Base-by-base conservation (phyloP, 1,140 invertebrate genomes). In the Brachionus sp. region DNA sequence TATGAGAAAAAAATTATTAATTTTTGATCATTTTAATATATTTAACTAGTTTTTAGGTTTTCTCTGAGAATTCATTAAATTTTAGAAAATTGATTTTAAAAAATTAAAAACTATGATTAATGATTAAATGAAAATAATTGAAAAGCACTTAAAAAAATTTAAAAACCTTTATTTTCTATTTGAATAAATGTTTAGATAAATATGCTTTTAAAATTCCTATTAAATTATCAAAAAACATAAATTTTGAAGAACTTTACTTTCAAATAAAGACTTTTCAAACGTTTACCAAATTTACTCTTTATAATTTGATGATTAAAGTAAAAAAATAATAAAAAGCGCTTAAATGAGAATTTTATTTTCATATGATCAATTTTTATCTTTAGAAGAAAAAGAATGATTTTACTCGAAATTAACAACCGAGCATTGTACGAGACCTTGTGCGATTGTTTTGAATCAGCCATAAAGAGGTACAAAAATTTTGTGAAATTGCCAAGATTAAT, bases 361-460 rank as follows among this genome's bases (percentile, higher is more conserved):
- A 37, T 16, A 70, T 70, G 29, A 70, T 70, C 66, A 37, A 39
- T 70, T 62, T 62, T 19, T 39, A 42, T 23, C 19, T 23, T 39
- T 29, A 62, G 12, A 39, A 19, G n/a, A 73, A 29, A 78, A 39
- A 66, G 12, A 29, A 98, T 98, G 97, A 98, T 98, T 92, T 92
- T 98, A 89, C 92, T 98, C 86, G 97, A 98, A 92, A 96, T 97
- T 90, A 96, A 97, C 90, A 98, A 98, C 91, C 93, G 95, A 89
- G 96, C 98, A 90, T 92, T 98, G 85, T 95, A 97, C 91, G 96
- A 98, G 90, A 95, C 95, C 50, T 91, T 98, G 87, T 93, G 92
- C 86, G 91, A 95, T 84, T 97, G 97, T 92, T 96, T 97, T 90
- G 95, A 94, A 91, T 97, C 42, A 64, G 46, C 23, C 6, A n/a